These are phyloP conservation scores for Antennarius maculatus DNA, from an alignment of 2,797 vertebrate species.

Conservation along the genomic window DNA sequence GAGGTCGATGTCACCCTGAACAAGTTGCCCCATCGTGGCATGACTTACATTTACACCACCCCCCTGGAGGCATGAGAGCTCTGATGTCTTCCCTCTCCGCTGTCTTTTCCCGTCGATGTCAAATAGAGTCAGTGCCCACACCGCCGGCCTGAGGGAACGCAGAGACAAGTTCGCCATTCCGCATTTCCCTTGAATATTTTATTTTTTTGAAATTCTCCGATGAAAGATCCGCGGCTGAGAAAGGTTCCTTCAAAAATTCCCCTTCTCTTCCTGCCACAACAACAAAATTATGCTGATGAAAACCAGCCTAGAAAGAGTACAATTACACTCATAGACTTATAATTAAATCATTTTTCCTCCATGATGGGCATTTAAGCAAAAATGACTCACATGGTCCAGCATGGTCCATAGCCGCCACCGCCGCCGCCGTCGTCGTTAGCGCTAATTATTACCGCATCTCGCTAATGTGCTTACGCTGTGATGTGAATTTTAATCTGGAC, in stretches of 20 bases:
- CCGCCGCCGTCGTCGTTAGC: slow-evolving; percentile 8
- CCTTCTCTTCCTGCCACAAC: slow-evolving; percentile 13
- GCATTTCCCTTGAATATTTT: slow-evolving; percentile 46
- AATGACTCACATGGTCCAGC: not conserved
- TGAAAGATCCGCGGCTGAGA: slow-evolving; percentile 34
- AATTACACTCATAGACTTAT: slow-evolving; percentile 1
- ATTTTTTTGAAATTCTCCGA: not conserved
- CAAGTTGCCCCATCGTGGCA: slow-evolving; percentile 69
- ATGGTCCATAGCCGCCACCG: too few relatives aligned
- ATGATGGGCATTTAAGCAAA: slow-evolving; percentile 14
- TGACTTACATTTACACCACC: slow-evolving; percentile 73
- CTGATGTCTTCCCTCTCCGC: slow-evolving; percentile 69
- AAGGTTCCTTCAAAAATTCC: slow-evolving; percentile 5
- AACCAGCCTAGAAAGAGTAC: slow-evolving; percentile 14
- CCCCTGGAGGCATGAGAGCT: slow-evolving; percentile 67
- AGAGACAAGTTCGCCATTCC: slow-evolving; percentile 72
- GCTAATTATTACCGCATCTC: slow-evolving; percentile 22
- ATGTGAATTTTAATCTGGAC: slow-evolving; percentile 41
- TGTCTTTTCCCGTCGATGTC: slow-evolving; percentile 72
- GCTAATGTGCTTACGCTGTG: slow-evolving; percentile 1
- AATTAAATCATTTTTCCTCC: not conserved
- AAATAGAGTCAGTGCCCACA: slow-evolving; percentile 79
- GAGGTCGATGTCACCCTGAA: slow-evolving; percentile 69
- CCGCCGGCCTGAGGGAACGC: slow-evolving; percentile 72
- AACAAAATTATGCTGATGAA: slow-evolving; percentile 16